phyloP scores from a whole-genome alignment of 2,888 invertebrate genomes.

The Microctonus aethiopoides region DNA sequence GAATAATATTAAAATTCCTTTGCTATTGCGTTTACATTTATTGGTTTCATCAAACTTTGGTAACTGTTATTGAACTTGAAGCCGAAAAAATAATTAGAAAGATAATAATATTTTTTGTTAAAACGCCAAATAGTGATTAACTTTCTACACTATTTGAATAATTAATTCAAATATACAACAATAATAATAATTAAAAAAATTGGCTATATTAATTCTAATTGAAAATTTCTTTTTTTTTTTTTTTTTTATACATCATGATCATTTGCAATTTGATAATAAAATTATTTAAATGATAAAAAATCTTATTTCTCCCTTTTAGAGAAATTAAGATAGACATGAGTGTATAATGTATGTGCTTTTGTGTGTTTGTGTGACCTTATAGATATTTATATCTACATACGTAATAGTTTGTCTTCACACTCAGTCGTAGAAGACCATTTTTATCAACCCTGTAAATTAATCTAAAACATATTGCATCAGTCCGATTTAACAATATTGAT shows the following conservation, averaged over 20 bases:
- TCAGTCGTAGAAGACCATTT: not conserved
- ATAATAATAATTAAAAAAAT: constrained; percentile 5
- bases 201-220: not conserved
- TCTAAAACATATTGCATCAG: constrained; percentile 22
- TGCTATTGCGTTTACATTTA: constrained; percentile 7
- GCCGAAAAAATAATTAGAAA: constrained; percentile 4
- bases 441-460: not conserved
- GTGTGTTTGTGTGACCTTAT: not conserved
- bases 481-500: constrained; percentile 6
- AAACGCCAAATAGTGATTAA: constrained; percentile 12
- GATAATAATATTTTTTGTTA: not conserved
- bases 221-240: too few relatives aligned
- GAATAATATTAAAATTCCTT: not conserved
- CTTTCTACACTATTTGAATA: not conserved
- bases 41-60: constrained; percentile 34
- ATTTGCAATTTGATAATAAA: too few relatives aligned
- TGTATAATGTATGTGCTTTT: too few relatives aligned
- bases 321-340: not conserved
- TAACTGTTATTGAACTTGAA: constrained; percentile 28
- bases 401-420: not conserved
- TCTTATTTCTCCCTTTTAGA: too few relatives aligned
- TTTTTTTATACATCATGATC: too few relatives aligned
- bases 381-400: not conserved
- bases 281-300: too few relatives aligned
- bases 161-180: not conserved